Conservation (phyloP, 2,888 invertebrate genomes). For the Anthrax anthrax region DNA sequence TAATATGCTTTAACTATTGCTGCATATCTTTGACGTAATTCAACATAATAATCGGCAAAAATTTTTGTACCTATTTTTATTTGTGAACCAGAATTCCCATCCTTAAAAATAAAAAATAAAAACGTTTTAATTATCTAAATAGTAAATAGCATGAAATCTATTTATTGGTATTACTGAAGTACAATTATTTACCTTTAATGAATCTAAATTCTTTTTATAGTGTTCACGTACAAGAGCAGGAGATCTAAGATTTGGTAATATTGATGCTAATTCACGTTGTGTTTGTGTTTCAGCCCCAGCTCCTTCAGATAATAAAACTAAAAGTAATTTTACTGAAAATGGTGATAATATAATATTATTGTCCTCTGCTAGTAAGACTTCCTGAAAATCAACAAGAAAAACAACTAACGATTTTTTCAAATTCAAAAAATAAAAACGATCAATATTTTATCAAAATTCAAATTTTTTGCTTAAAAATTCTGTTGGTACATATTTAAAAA, state of each 20-base stretch:
- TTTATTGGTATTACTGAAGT: too few species aligned
- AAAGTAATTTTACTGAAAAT: constrained; percentile 56
- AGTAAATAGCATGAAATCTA: neutral
- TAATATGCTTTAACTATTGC: constrained; percentile 49
- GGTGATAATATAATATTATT: constrained; percentile 62
- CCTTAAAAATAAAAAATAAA: constrained; percentile 5
- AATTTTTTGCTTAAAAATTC: too few species aligned
- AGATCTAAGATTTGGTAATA: constrained; percentile 11
- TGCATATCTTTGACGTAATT: constrained; percentile 44
- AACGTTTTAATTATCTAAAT: neutral
- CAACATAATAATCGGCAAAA: constrained; percentile 42
- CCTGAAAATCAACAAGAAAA: too few species aligned
- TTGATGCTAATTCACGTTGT: constrained; percentile 13
- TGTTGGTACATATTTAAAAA: too few species aligned
- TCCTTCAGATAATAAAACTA: constrained; percentile 60
- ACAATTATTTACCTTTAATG: constrained; percentile 11
- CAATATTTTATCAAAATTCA: too few species aligned
- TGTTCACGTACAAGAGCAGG: constrained; percentile 19
- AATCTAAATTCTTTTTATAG: constrained; percentile 21
- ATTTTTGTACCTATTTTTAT: constrained; percentile 50
- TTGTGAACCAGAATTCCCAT: constrained; percentile 35
- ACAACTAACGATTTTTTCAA: too few species aligned
- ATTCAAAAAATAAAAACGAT: too few species aligned
- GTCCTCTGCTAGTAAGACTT: constrained; percentile 20
- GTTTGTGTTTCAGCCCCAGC: constrained; percentile 35